Conservation (phyloP, 2,113 vertebrate genomes). For the Gallinago jamesoni region DNA sequence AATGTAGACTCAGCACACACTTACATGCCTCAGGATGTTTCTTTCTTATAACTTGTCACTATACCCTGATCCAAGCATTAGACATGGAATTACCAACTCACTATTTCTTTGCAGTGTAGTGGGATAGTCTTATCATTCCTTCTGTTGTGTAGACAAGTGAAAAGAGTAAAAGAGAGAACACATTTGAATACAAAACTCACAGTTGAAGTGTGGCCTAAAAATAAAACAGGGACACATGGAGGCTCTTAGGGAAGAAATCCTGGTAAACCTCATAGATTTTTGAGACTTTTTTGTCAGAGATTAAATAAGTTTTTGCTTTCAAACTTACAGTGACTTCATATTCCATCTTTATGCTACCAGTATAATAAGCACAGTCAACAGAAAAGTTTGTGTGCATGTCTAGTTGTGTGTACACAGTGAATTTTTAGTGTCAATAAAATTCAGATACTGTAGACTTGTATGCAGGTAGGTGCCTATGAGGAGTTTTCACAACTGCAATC, state of each 20-base stretch:
- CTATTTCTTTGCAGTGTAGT: background rate
- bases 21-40: background rate
- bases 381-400: background rate
- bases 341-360: background rate
- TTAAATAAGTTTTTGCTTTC: conserved; percentile 3
- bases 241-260: background rate
- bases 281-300: background rate
- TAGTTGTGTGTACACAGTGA: background rate
- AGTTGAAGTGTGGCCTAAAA: background rate
- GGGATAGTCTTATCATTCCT: background rate
- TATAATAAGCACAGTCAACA: background rate
- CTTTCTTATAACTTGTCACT: background rate
- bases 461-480: background rate
- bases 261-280: background rate
- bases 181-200: background rate
- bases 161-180: background rate
- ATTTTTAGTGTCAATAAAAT: background rate
- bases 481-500: background rate
- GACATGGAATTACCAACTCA: background rate
- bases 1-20: background rate
- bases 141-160: background rate
- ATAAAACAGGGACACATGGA: conserved; percentile 12
- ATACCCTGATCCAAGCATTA: background rate
- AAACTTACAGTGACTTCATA: conserved; percentile 21
- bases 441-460: background rate